phyloP scores from a whole-genome alignment of 30 jellyfish, hydroid and myxozoan species.

The Aurelia aurita region DNA sequence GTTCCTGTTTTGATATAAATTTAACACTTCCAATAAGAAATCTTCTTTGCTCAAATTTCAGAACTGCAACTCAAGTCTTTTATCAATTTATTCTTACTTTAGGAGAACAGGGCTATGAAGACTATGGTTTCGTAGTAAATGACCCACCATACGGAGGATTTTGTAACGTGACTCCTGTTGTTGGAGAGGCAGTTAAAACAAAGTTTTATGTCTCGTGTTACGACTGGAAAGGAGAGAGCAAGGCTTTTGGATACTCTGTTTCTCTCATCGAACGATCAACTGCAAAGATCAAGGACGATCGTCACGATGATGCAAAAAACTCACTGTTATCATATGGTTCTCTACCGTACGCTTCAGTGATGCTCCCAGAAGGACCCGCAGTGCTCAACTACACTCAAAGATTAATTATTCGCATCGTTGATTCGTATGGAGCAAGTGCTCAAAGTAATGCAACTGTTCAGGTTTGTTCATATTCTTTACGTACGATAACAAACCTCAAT shows the following conservation, averaged over 20 bases:
- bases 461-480: neutral
- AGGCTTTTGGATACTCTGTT: slow-evolving; percentile 9
- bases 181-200: slow-evolving; percentile 16
- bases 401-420: neutral
- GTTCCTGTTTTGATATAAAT: no score
- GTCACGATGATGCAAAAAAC: no score
- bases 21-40: no score
- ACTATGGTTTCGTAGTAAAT: neutral
- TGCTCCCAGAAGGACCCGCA: slow-evolving; percentile 21
- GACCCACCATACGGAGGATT: slow-evolving; percentile 16
- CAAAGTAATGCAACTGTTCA: neutral
- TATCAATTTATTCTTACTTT: neutral
- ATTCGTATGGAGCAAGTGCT: slow-evolving; percentile 18
- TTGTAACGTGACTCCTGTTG: slow-evolving; percentile 11
- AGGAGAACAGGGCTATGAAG: slow-evolving; percentile 28
- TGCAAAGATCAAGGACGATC: no score
- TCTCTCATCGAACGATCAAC: neutral
- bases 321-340: slow-evolving; percentile 6
- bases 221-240: slow-evolving; percentile 18
- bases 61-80: no score
- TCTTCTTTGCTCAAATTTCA: no score
- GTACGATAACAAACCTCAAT: no score
- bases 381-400: neutral
- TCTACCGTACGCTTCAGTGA: neutral
- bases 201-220: neutral